These are phyloP conservation scores for Zophobas morio DNA, from an alignment of 1,140 invertebrate species.

Conservation along the genomic window DNA sequence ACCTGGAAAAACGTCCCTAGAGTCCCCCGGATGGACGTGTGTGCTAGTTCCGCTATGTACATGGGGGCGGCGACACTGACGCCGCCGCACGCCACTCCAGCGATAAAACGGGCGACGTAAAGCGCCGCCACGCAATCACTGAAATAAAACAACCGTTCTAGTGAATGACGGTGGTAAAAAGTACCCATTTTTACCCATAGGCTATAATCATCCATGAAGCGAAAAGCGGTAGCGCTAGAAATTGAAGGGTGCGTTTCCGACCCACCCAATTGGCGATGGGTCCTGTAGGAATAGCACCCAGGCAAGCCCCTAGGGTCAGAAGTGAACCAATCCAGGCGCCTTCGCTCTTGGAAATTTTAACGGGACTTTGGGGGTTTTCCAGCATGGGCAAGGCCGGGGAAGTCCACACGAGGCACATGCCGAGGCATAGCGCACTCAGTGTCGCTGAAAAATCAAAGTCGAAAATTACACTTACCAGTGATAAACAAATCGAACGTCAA, in stretches of 20 bases:
- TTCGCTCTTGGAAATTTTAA: slow-evolving; percentile 60
- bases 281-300: slow-evolving; percentile 72
- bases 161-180: neutral
- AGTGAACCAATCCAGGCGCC: slow-evolving; percentile 73
- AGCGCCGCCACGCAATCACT: slow-evolving; percentile 68
- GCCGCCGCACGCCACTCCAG: slow-evolving; percentile 76
- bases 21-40: slow-evolving; percentile 74
- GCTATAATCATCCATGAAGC: slow-evolving; percentile 76
- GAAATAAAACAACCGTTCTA: slow-evolving; percentile 47
- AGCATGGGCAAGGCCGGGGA: slow-evolving; percentile 71
- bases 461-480: no score
- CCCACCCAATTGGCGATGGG: slow-evolving; percentile 77
- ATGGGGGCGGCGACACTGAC: slow-evolving; percentile 76
- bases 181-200: slow-evolving; percentile 65
- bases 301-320: slow-evolving; percentile 71
- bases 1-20: slow-evolving; percentile 80
- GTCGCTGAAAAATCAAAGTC: slow-evolving; percentile 67
- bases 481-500: neutral
- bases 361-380: slow-evolving; percentile 9
- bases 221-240: slow-evolving; percentile 73
- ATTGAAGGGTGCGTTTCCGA: slow-evolving; percentile 74
- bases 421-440: slow-evolving; percentile 71
- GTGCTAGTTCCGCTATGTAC: slow-evolving; percentile 78
- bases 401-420: slow-evolving; percentile 73
- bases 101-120: slow-evolving; percentile 76